phyloP scores from a whole-genome alignment of 2,797 vertebrate species.

The Gallinago nigripennis region DNA sequence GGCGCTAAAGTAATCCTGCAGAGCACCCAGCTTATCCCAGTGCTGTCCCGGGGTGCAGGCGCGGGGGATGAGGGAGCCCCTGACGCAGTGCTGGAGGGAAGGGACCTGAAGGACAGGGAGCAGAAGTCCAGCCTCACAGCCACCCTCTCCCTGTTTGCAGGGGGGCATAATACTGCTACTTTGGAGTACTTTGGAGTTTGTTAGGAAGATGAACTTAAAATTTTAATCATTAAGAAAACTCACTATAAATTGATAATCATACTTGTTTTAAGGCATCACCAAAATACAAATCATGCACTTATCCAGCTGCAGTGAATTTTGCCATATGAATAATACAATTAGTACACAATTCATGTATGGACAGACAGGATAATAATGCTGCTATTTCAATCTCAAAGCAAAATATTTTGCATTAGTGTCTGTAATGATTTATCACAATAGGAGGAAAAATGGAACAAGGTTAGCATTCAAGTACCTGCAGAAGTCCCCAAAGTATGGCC shows the following conservation, averaged over 20 bases:
- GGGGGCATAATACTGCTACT: background rate
- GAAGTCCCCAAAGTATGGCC: background rate
- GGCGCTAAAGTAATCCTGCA: slow-evolving; percentile 14
- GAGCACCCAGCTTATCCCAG: background rate
- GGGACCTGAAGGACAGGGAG: background rate
- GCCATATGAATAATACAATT: background rate
- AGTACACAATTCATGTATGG: background rate
- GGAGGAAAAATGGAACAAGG: background rate
- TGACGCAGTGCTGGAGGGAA: background rate
- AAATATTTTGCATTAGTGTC: background rate
- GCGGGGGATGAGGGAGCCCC: rapidly evolving
- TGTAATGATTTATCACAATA: background rate
- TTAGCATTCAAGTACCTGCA: background rate
- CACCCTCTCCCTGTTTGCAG: background rate
- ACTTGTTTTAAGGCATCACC: background rate
- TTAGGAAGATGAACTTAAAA: background rate
- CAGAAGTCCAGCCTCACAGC: rapidly evolving
- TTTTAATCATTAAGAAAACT: background rate
- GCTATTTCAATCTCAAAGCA: background rate
- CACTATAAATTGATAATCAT: rapidly evolving
- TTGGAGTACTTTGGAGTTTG: background rate
- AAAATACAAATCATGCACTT: background rate
- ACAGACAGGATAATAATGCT: background rate
- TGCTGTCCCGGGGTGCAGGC: rapidly evolving
- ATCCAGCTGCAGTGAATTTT: background rate